Base-by-base conservation (phyloP, 2,797 vertebrate genomes). In the Sebastes cheni region DNA sequence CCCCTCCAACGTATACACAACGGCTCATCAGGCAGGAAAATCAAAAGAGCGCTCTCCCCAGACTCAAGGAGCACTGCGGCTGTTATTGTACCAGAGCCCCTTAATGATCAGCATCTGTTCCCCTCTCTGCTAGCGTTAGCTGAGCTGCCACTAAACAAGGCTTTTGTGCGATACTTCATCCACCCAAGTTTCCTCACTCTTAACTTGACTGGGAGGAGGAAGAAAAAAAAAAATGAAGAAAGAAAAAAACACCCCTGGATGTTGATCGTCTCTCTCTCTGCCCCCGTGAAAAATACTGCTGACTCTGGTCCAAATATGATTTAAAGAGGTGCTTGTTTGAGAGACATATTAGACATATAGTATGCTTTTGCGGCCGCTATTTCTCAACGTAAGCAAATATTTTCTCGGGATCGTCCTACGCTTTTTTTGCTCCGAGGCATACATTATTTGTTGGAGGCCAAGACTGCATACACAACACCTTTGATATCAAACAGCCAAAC, bases 21-120 rank as follows among this genome's bases (percentile, higher is more conserved):
- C 77, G 90, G 91, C 92, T 94, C 92, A 92, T 93, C 92, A 92
- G 91, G 89, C 91, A 93, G 84, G 80, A 87, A 89, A 92, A 93
- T 93, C 91, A 90, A 91, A 93, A 91, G 90, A 85, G 85, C 55
- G 14, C 85, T 84, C 86, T 93, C 91, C 93, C 91, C 89, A 93
- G 88, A 88, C 89, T 92, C 61, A 22, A 89, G 89, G 87, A 91
- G 90, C 86, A 73, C 75, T 87, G 88, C 79, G 82, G 89, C 88
- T 92, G 93, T 93, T 93, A 93, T 92, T 92, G 88, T 91, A 92
- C 82, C 87, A 87, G 77, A 90, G 89, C 88, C 88, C 73, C 91
- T 91, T 95, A 94, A 95, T 94, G 92, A 94, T 92, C 92, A 92
- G 91, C 94, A 93, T 93, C 93, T 93, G 93, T 91, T 93, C 82